These are phyloP conservation scores for Cottus gobio DNA, from an alignment of 2,113 vertebrate species.

Conservation along the genomic window DNA sequence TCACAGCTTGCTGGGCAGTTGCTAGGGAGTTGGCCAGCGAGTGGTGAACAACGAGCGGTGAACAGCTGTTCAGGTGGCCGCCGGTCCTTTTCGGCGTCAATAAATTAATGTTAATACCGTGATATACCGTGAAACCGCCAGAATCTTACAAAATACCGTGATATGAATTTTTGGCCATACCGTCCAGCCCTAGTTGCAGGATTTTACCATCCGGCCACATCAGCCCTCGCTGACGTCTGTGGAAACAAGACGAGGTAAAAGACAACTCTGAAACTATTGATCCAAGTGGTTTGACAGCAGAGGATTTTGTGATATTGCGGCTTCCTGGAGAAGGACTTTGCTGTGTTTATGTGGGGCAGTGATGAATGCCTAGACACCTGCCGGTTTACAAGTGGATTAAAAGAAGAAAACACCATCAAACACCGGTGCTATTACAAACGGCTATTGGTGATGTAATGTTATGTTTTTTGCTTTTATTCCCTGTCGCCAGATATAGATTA, in stretches of 20 bases:
- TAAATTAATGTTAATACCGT: too few species aligned
- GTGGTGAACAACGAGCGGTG: too few species aligned
- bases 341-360: neutral
- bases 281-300: constrained; percentile 44
- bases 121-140: too few species aligned
- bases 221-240: constrained; percentile 55
- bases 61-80: too few species aligned
- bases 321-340: constrained; percentile 17
- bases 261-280: constrained; percentile 60
- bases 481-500: neutral
- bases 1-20: too few species aligned
- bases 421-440: neutral
- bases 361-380: constrained; percentile 21
- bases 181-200: too few species aligned
- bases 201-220: constrained; percentile 50
- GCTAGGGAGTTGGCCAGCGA: too few species aligned
- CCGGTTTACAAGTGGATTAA: neutral
- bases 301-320: constrained; percentile 29
- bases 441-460: neutral
- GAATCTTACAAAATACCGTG: too few species aligned
- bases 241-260: constrained; percentile 51
- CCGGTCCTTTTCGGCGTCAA: too few species aligned
- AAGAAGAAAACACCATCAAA: constrained; percentile 4
- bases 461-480: neutral
- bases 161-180: too few species aligned